These are phyloP conservation scores for Gadopsis bispinosus DNA, from an alignment of 2,797 vertebrate genomes.

Conservation along the genomic window DNA sequence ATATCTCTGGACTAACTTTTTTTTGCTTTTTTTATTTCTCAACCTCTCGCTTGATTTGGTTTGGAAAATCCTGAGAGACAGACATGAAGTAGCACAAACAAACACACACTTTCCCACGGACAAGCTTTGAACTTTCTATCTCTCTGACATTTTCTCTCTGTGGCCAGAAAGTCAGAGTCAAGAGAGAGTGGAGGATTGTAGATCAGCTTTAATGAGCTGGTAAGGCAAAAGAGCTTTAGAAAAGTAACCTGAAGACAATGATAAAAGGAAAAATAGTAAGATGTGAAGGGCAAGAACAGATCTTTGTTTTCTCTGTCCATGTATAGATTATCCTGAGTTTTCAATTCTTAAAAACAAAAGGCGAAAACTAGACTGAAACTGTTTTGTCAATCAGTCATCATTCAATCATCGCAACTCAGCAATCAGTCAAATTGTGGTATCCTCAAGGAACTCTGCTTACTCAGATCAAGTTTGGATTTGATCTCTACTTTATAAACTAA, in stretches of 20 bases:
- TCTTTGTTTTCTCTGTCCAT: not conserved
- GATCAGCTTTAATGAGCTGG: slow-evolving; percentile 50
- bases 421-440: slow-evolving; percentile 23
- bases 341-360: not conserved
- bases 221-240: not conserved
- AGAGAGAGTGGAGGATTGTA: slow-evolving; percentile 25
- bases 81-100: not conserved
- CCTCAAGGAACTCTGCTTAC: not conserved
- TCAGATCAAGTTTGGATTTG: slow-evolving; percentile 5
- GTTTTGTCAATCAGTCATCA: not conserved
- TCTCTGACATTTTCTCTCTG: slow-evolving; percentile 38
- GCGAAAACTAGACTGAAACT: not conserved
- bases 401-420: not conserved
- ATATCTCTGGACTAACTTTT: not conserved
- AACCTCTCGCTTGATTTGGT: not conserved
- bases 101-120: not conserved
- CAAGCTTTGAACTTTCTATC: slow-evolving; percentile 36
- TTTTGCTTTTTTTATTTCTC: not conserved
- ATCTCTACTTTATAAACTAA: not conserved
- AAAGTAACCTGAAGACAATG: slow-evolving; percentile 8
- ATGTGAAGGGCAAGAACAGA: not conserved
- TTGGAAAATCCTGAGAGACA: slow-evolving; percentile 2
- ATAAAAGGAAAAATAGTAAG: not conserved
- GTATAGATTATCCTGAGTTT: not conserved
- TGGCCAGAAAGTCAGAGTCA: slow-evolving; percentile 35